Base-by-base conservation (phyloP, 92 coral and sea anemone species). In the Parazoanthus atlanticus region DNA sequence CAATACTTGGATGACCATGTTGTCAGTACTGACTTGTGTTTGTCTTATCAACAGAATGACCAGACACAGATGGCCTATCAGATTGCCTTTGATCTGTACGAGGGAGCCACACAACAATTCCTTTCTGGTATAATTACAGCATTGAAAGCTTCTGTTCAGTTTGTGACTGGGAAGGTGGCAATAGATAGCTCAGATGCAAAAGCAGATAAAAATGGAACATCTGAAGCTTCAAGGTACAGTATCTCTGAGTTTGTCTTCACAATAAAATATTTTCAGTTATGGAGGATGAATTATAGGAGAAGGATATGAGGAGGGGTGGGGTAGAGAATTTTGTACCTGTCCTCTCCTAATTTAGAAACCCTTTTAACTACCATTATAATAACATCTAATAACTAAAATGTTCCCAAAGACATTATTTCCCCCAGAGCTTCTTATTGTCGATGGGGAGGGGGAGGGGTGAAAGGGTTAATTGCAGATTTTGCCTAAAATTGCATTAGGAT, bases 61-160 rank as follows among this genome's bases (percentile, higher is more conserved):
- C 99, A 95, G 80, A 97, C 99, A 43, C 84, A 95, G 78, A 97
- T 97, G 99, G 99, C 99, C 29, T 97, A 95, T 86, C 99, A 97
- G 81, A 96, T 97, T 85, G 98, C 99, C 25, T 97, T 97, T 89
- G 99, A 97, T 86, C 89, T 97, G 67, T 97, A 97, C 88, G 99
- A 97, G 76, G 95, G 95, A 92, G 99, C 99, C 49, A 97, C 99
- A 17, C 99, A 97, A 69, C 99, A 97, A 88, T 97, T 97, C 78
- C 91, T 97, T 47, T 95, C 99, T 54, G 92, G 94, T 40, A 96
- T 97, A 43, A 95, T 93, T 19, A 85, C 93, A 72, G 98, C 94
- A 21, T 86, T 97, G 78, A 92, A 93, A 84, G 92, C 96, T 40
- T 91, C 99, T 5, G 94, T 95, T 69, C 97, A 98, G 23, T 95